phyloP scores from a whole-genome alignment of 2,113 vertebrate genomes.

The Struthio camelus region DNA sequence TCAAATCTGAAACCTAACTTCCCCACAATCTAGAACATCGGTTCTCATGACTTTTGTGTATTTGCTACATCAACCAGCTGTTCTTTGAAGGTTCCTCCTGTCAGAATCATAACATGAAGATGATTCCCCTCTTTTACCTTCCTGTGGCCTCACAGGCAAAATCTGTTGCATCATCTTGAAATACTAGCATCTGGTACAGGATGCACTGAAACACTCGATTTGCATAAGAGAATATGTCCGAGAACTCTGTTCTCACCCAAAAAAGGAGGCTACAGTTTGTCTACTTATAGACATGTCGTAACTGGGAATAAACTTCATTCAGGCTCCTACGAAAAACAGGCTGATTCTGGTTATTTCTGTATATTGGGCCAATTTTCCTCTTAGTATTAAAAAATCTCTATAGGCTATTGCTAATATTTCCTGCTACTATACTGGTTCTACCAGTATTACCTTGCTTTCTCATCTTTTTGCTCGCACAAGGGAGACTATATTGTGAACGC shows the following conservation, averaged over 20 bases:
- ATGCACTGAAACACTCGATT: not conserved
- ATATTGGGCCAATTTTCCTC: not conserved
- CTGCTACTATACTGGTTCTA: not conserved
- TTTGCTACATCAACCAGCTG: not conserved
- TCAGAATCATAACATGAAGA: not conserved
- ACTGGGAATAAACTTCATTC: not conserved
- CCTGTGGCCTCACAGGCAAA: not conserved
- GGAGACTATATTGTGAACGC: not conserved
- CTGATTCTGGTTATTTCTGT: not conserved
- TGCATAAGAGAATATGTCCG: not conserved
- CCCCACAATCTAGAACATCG: not conserved
- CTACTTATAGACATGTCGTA: not conserved
- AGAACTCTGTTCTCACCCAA: not conserved
- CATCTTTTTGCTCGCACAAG: not conserved
- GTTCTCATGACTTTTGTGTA: not conserved
- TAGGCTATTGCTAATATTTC: not conserved
- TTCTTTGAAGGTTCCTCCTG: not conserved
- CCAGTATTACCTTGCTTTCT: not conserved
- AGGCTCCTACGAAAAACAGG: not conserved
- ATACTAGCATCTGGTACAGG: not conserved
- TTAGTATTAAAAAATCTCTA: not conserved
- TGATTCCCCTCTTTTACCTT: not conserved
- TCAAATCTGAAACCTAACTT: not conserved
- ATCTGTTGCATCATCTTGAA: not conserved
- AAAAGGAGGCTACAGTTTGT: not conserved